Percentiles rank a stretch among this genome's conserved stretches.
phyloP scores from a whole-genome alignment of 2,797 vertebrate genomes.

The Mormyrops boulengeri region DNA sequence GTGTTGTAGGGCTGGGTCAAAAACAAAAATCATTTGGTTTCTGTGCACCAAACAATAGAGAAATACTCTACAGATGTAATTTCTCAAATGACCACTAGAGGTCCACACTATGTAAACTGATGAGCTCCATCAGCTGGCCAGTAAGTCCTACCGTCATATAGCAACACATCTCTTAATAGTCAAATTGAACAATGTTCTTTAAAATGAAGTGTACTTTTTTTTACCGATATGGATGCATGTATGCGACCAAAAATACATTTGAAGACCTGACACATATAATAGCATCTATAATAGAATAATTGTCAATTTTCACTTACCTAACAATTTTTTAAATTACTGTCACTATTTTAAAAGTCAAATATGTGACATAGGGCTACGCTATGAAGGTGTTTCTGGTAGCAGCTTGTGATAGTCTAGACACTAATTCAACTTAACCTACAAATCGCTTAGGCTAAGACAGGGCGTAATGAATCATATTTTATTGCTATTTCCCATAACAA shows the following conservation, averaged over 20 bases:
- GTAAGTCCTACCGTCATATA: not conserved
- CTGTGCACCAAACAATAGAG: not conserved
- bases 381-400: too few relatives aligned
- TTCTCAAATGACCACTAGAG: not conserved
- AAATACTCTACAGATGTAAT: not conserved
- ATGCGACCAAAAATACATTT: not conserved
- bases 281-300: not conserved
- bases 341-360: not conserved
- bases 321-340: not conserved
- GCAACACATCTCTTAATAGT: not conserved
- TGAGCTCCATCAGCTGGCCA: not conserved
- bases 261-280: not conserved
- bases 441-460: not conserved
- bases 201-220: not conserved
- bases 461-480: not conserved
- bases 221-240: not conserved
- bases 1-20: not conserved
- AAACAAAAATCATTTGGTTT: not conserved
- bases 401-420: not conserved
- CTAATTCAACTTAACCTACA: not conserved
- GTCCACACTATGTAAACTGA: not conserved
- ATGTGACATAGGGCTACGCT: not conserved
- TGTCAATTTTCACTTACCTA: not conserved
- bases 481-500: not conserved
- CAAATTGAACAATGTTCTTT: not conserved